Base-by-base conservation (phyloP, 64 coral and sea anemone genomes). In the Platygyra sinensis region DNA sequence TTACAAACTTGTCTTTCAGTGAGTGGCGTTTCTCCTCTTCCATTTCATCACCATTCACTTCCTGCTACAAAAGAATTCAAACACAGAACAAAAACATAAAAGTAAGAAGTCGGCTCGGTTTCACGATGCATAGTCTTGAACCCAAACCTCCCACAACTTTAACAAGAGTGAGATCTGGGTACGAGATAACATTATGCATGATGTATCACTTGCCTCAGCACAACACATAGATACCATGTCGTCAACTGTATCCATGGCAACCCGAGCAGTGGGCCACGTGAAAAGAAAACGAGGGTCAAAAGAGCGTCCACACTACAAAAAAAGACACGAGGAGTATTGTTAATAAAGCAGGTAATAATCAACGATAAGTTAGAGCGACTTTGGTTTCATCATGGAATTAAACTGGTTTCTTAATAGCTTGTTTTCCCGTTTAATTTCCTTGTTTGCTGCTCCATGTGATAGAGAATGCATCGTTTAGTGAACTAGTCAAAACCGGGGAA, bases 211-310 rank as follows among this genome's bases (percentile, higher is more conserved):
- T 78, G 93, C 95, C 92, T 97, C 82, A 57, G 62, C 11, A 50
- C 49, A 80, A 71, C 75, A 91, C 29, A 77, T 89, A 18, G 54
- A 32, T 10, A 83, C 60, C 83, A 99, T 82, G 22, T 96, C 69
- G 33, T 95, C 83, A 2, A 77, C 87, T 46, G 87, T 88, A 22
- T 91, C 97, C 88, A 99, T 90, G 22, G 65, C 91, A 89, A 99
- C 94, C 14, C 15, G 74, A 36, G 97, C 97, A 15, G 97, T 93
- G 5, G 97, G 94, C 97, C 97, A 99, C 0, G 94, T 75, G 73
- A 91, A 99, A 17, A 99, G 51, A 74, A 99, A 99, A 12, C 78
- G 54, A 72, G 97, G 97, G 73, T 96, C 87, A 65, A 99, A 96
- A 0, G 97, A 91, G 33, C 97, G 97, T 46, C 97, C 91, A 79